phyloP scores from a whole-genome alignment of 2,113 vertebrate genomes.

The Apistogramma diplotaenia region DNA sequence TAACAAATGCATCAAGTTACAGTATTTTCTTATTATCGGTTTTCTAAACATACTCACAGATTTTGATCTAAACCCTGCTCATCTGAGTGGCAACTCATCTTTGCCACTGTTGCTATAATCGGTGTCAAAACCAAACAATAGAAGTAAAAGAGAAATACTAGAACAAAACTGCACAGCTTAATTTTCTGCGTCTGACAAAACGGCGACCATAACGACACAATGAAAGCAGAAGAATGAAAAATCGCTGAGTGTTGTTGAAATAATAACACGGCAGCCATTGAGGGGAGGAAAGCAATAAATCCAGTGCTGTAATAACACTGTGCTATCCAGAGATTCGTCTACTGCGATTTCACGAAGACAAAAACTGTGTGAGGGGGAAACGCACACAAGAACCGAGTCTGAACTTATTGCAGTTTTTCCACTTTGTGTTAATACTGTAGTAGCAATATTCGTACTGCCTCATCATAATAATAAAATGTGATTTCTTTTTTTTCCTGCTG shows the following conservation, averaged over 20 bases:
- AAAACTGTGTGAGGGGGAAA: background rate
- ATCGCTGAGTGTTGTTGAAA: background rate
- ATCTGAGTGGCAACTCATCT: background rate
- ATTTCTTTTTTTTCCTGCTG: background rate
- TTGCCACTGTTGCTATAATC: background rate
- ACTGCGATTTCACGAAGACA: background rate
- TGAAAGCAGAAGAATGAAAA: background rate
- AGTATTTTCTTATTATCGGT: background rate
- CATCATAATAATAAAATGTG: background rate
- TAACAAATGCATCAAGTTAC: background rate
- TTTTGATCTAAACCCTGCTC: background rate
- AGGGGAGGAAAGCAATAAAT: conserved; percentile 18
- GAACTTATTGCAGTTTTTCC: background rate
- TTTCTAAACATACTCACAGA: background rate
- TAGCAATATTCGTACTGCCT: background rate
- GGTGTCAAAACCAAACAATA: background rate
- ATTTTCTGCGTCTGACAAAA: background rate
- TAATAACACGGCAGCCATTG: conserved; percentile 4
- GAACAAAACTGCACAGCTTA: background rate
- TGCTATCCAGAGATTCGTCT: background rate
- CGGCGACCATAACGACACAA: background rate
- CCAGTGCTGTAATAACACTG: background rate
- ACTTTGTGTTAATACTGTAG: background rate
- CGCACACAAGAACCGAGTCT: accelerated
- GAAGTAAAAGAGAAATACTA: background rate